These are phyloP conservation scores for Prionailurus viverrinus DNA, from an alignment of 2,113 vertebrate genomes.

Conservation along the genomic window DNA sequence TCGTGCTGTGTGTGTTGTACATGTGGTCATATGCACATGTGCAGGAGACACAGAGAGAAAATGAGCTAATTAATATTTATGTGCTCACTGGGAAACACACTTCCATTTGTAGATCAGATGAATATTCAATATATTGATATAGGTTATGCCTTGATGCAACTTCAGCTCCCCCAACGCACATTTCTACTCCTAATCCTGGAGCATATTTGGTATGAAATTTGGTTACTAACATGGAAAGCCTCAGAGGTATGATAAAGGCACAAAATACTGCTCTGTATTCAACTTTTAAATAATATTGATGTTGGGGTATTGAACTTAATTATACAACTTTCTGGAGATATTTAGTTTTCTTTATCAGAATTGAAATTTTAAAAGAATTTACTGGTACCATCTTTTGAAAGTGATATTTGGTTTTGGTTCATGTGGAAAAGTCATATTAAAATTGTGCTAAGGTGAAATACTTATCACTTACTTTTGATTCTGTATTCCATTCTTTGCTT, in stretches of 20 bases:
- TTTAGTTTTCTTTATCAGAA: conserved; percentile 30
- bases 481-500: conserved; percentile 37
- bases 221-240: neutral
- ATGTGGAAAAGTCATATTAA: conserved; percentile 43
- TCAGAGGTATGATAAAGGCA: neutral
- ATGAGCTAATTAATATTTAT: neutral
- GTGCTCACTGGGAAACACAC: neutral
- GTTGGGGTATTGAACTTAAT: neutral
- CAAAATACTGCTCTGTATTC: neutral
- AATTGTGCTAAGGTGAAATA: conserved; percentile 33
- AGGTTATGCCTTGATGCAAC: neutral
- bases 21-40: neutral
- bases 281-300: conserved; percentile 3
- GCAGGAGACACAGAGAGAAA: neutral
- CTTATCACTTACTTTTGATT: conserved; percentile 60
- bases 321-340: neutral
- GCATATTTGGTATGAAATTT: conserved; percentile 1
- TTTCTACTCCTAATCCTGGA: neutral
- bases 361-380: conserved; percentile 30
- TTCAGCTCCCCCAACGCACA: neutral
- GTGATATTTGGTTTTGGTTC: conserved; percentile 26
- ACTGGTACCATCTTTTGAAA: conserved; percentile 13
- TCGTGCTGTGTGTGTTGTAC: neutral
- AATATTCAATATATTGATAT: neutral
- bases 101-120: neutral